Evolutionary conservation across 2,113 vertebrate genomes (phyloP).

Genomic region (Rutilus rutilus): DNA sequence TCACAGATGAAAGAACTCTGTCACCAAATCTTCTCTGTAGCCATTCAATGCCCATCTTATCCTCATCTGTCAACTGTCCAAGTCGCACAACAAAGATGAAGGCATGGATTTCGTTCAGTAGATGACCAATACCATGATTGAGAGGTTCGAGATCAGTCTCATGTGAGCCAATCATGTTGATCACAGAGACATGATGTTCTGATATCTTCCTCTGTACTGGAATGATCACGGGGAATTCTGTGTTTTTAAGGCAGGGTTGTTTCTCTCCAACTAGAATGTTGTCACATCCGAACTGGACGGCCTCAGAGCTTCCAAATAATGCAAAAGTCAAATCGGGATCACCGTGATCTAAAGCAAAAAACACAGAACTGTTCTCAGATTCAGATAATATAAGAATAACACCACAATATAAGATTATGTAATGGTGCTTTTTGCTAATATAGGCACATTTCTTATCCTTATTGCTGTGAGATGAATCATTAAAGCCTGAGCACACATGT

Average conservation of each 20-base stretch:
- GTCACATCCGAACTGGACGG: background rate
- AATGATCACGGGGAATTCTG: background rate
- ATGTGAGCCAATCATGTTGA: slow-evolving; percentile 30
- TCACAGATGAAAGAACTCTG: background rate
- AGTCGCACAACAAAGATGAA: slow-evolving; percentile 46
- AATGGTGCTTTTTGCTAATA: background rate
- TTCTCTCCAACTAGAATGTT: slow-evolving; percentile 11
- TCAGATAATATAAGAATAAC: background rate
- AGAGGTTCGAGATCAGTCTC: background rate
- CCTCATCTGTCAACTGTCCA: background rate
- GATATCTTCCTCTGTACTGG: background rate
- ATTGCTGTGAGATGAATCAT: background rate
- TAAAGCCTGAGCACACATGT: background rate
- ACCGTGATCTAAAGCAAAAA: background rate
- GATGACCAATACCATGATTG: background rate
- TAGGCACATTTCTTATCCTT: background rate
- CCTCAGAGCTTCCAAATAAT: background rate
- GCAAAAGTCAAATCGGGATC: background rate
- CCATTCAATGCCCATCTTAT: slow-evolving; percentile 32
- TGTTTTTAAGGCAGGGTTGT: background rate
- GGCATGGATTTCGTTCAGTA: slow-evolving; percentile 7
- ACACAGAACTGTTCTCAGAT: background rate
- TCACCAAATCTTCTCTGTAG: slow-evolving; percentile 43
- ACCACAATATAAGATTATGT: background rate
- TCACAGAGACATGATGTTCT: slow-evolving; percentile 26